Evolutionary conservation across 2,888 invertebrate genomes (phyloP), one percentile per base, ranked within the genome.

Genomic region (Drosophila lutescens): DNA sequence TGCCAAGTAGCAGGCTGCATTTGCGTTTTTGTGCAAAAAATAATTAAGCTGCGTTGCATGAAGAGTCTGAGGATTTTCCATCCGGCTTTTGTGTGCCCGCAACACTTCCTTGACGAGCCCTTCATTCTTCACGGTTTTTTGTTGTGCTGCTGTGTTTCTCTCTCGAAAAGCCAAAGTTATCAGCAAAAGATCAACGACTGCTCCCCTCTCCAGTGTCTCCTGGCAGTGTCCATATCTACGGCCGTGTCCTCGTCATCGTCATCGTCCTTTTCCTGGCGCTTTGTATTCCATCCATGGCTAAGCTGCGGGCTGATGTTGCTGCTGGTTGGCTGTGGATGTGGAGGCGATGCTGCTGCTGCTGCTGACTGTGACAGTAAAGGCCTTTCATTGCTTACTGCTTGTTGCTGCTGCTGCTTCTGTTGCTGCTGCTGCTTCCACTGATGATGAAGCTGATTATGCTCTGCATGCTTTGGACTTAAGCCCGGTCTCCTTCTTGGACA

Each of bases 181-280:
- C 89, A 88, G 89, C 70, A 87, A 85, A 89, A 89, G 89, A 89
- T 88, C 89, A 89, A 87, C 86, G 75, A 65, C 80, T 69, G 75
- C 49, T 38, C 53, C 44, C 49, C 38, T 26, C 26, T 5, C 49
- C 30, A 30, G 30, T 30, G 46, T 20, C 20, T 20, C 50, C 46
- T 46, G 36, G 54, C 56, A 41, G 50, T 58, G 72, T 65, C 55
- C 57, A 49, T 66, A 70, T 68, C 51, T 50, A 49, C 43, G 44
- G 34, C 46, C 40, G 20, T 62, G 61, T 55, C 49, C 68, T 41
- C 57, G 60, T 67, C 54, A 55, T 49, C 51, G 55, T 65, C 57
- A 78, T 78, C 81, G 75, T 65, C 65, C 62, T 65, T 63, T 80
- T 75, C 56, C 70, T 74, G 80, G 78, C 74, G 58, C 87, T 86